Base-by-base conservation (phyloP, 2,888 invertebrate genomes). In the Brassicogethes aeneus region DNA sequence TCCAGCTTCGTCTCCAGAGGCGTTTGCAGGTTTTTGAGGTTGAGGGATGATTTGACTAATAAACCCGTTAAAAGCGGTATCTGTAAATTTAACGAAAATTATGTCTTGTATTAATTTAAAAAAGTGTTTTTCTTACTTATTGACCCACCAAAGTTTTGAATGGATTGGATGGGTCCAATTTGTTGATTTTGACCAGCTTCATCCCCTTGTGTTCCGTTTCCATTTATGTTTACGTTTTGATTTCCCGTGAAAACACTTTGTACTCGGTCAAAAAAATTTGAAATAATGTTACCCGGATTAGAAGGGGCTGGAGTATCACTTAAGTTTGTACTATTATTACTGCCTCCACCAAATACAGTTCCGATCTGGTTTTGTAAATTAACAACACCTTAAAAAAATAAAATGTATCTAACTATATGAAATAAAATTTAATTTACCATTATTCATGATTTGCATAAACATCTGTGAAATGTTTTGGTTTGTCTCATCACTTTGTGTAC, bases 21-120 rank as follows among this genome's bases (percentile, higher is more conserved):
- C 23, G n/a, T n/a, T n/a, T n/a, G 41, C 42, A 10, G 46, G 42
- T 5, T 10, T 10, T 23, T 50, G 48, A 32, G 31, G 43, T 10
- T 33, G 16, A 17, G 29, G 38, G 31, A 17, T 34, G 15, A 23
- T 37, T 34, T 43, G 42, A 23, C 43, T 44, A 15, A 37, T 30
- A 15, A 37, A 37, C 37, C 30, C 29, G 15, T 37, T 37, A 30
- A 37, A 37, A 30, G 37, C 37, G 12, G n/a, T 36, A 3, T 23
- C 37, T 23, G 23, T 10, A 23, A 10, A 10, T n/a, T n/a, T n/a
- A 23, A 23, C 10, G 10, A 23, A 23, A 23, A 23, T 23, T 7
- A 23, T 23, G 10, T 23, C 5, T 23, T 23, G 10, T 7, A 23
- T 5, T 23, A 23, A n/a, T 23, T 23, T 10, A 23, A 23, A 23